These are phyloP conservation scores for Automeris io DNA, from an alignment of 2,888 invertebrate genomes.

Conservation along the genomic window DNA sequence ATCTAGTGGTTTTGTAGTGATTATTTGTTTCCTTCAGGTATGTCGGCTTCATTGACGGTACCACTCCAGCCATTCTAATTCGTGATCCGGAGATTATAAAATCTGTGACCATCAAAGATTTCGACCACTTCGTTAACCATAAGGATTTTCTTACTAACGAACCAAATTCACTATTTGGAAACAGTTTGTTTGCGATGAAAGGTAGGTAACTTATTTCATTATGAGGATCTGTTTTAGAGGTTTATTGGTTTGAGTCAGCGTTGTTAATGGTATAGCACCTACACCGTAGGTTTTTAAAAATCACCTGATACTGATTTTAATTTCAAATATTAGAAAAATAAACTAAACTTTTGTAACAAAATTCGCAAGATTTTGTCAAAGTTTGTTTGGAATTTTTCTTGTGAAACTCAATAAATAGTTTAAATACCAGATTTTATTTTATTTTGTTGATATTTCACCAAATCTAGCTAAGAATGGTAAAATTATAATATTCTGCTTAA, in stretches of 20 bases:
- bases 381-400: no score
- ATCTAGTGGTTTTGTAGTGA: not conserved
- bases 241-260: not conserved
- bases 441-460: no score
- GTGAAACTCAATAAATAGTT: no score
- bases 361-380: no score
- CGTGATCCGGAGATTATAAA: constrained; percentile 72
- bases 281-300: no score
- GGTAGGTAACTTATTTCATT: constrained; percentile 21
- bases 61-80: constrained; percentile 49
- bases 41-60: constrained; percentile 55
- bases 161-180: constrained; percentile 50
- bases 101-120: constrained; percentile 69
- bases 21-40: constrained; percentile 34
- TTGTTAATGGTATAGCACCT: no score
- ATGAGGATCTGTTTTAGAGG: not conserved
- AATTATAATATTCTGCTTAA: no score
- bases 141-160: constrained; percentile 41
- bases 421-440: no score
- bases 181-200: constrained; percentile 36
- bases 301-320: no score
- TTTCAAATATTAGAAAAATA: no score
- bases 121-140: constrained; percentile 71
- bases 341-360: no score
- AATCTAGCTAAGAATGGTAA: no score